Evolutionary conservation across 2,888 invertebrate species (phyloP).

Genomic region (Ypsolopha sequella): DNA sequence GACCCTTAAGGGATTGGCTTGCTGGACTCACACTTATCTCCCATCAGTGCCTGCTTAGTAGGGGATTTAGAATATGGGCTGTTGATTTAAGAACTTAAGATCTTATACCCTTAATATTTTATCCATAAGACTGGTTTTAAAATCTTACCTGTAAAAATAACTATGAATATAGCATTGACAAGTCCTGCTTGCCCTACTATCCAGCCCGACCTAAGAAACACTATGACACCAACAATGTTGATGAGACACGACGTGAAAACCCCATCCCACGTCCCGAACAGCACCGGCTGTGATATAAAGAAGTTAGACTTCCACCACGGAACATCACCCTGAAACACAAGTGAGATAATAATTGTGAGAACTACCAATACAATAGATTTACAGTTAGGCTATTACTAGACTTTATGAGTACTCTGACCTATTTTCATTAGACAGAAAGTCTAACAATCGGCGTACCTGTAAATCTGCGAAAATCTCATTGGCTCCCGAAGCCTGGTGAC

Average conservation of each 20-base stretch:
- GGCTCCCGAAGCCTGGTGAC: conserved; percentile 87
- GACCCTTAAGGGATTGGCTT: too few species aligned
- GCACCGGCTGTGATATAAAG: conserved; percentile 94
- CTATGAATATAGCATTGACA: conserved; percentile 83
- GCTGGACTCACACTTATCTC: too few species aligned
- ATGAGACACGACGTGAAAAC: conserved; percentile 98
- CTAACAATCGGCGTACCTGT: conserved; percentile 68
- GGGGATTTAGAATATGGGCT: too few species aligned
- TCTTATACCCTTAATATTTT: too few species aligned
- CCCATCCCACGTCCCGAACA: conserved; percentile 98
- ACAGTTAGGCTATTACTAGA: too few species aligned
- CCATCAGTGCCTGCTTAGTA: too few species aligned
- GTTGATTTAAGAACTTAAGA: too few species aligned
- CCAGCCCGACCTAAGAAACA: conserved; percentile 97
- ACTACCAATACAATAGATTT: too few species aligned
- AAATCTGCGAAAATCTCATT: conserved; percentile 94
- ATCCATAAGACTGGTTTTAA: neutral
- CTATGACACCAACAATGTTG: conserved; percentile 97
- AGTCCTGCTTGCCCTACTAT: conserved; percentile 94
- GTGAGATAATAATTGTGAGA: neutral
- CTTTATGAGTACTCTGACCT: too few species aligned
- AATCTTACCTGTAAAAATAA: conserved; percentile 79
- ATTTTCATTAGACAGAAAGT: too few species aligned
- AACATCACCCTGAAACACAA: conserved; percentile 75
- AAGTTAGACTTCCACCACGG: conserved; percentile 98